Evolutionary conservation across 2,888 invertebrate genomes (phyloP).

Genomic region (Drosophila prolongata): DNA sequence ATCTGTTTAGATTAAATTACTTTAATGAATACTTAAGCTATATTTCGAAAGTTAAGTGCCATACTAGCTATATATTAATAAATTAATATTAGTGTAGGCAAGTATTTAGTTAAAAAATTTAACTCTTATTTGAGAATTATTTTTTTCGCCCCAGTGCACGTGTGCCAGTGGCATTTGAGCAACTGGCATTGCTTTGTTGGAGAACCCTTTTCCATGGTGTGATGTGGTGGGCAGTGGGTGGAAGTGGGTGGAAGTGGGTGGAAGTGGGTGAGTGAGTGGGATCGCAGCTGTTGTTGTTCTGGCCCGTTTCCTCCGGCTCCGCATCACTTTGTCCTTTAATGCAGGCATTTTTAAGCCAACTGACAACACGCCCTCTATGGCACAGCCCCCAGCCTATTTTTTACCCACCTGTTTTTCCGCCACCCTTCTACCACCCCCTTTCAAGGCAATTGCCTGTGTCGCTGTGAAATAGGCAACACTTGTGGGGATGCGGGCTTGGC

Average conservation of each 20-base stretch:
- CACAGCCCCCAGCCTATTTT: no score
- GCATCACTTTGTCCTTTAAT: slow-evolving; percentile 48
- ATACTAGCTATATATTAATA: no score
- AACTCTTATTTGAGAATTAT: no score
- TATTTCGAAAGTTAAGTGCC: no score
- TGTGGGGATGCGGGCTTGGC: slow-evolving; percentile 18
- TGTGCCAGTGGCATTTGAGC: slow-evolving; percentile 36
- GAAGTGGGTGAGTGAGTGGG: no score
- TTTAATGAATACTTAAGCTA: no score
- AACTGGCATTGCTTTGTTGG: slow-evolving; percentile 45
- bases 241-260: background rate
- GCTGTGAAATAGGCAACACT: slow-evolving; percentile 37
- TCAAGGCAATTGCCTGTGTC: slow-evolving; percentile 22
- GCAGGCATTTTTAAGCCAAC: slow-evolving; percentile 53
- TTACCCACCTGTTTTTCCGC: background rate
- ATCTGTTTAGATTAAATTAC: no score
- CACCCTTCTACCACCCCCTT: background rate
- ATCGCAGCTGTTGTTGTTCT: slow-evolving; percentile 42
- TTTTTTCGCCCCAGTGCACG: background rate
- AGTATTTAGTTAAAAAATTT: no score
- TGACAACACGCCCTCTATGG: slow-evolving; percentile 50
- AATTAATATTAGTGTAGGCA: no score
- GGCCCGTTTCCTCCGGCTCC: slow-evolving; percentile 23
- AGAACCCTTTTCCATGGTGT: slow-evolving; percentile 4
- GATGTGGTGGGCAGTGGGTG: background rate